phyloP scores from a whole-genome alignment of 2,888 invertebrate species.

The Labia minor region DNA sequence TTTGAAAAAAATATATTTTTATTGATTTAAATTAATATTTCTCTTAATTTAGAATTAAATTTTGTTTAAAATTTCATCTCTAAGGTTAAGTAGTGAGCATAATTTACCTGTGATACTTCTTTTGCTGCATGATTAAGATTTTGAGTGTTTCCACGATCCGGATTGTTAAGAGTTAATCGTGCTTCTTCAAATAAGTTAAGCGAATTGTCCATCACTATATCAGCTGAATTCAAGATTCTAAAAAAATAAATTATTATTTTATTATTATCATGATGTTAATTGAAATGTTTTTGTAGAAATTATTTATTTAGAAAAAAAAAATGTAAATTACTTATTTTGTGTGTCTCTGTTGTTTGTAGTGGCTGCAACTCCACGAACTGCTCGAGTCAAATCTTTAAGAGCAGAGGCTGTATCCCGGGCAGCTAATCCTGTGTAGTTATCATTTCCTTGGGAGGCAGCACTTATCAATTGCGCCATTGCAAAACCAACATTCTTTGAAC shows the following conservation, averaged over 20 bases:
- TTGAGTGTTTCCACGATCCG: slow-evolving; percentile 43
- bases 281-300: slow-evolving; percentile 20
- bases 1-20: neutral
- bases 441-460: slow-evolving; percentile 71
- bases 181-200: slow-evolving; percentile 71
- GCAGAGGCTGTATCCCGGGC: slow-evolving; percentile 70
- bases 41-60: no score
- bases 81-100: no score
- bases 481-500: slow-evolving; percentile 67
- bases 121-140: slow-evolving; percentile 63
- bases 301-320: slow-evolving; percentile 15
- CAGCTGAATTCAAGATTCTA: slow-evolving; percentile 46
- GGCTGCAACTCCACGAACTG: slow-evolving; percentile 69
- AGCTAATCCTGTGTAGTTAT: slow-evolving; percentile 67
- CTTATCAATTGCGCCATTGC: slow-evolving; percentile 77
- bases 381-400: slow-evolving; percentile 59
- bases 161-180: slow-evolving; percentile 56
- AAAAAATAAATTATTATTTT: slow-evolving; percentile 19
- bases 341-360: slow-evolving; percentile 49
- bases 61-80: no score
- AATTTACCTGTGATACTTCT: slow-evolving; percentile 46
- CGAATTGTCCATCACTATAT: slow-evolving; percentile 69
- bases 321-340: slow-evolving; percentile 33
- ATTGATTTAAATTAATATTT: no score
- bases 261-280: no score